Evolutionary conservation across 2,113 vertebrate genomes (phyloP), one percentile per base, ranked within the genome.

Genomic region (Esox niger): DNA sequence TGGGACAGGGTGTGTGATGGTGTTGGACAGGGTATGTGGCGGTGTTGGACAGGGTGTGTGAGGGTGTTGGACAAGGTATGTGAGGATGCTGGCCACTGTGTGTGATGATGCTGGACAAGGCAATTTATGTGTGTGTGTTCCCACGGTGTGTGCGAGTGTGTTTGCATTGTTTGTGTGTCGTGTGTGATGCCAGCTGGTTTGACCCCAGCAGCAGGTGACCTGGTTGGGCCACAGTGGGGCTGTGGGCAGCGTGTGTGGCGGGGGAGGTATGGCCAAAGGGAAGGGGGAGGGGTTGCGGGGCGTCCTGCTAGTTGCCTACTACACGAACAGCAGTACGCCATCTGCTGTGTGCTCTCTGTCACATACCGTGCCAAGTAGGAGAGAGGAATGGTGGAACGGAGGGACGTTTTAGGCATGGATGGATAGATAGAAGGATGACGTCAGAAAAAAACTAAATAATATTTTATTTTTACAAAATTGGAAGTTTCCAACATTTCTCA

Each of bases 51-150:
- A n/a, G n/a, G n/a, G n/a, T n/a, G n/a, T n/a, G 15, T 43, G 35
- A 43, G 11, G 13, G 38, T 43, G n/a, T n/a, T 43, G 38, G 38
- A 15, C 38, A 43, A 15, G 60, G 69, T 15, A 46, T 76, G 76
- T 73, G 73, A 76, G 76, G 66, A 66, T 79, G 76, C n/a, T n/a
- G 81, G 85, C 79, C 81, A 74, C 73, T 82, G 81, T 86, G 83
- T 90, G 86, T 88, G 87, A 87, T 88, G 78, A 72, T 75, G 72
- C 79, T 86, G 89, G 87, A 88, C 88, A 86, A 82, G 84, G 84
- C 79, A 85, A 82, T 75, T 83, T 29, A 21, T 21, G 62, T 15
- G 27, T 38, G 69, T 46, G 70, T 54, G 70, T 59, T 1, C 0
- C 35, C 35, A 0, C 35, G 15, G 46, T 70, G 38, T 69, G 30